Evolutionary conservation across 1,140 invertebrate genomes (phyloP).

Genomic region (Sycobia sp.): DNA sequence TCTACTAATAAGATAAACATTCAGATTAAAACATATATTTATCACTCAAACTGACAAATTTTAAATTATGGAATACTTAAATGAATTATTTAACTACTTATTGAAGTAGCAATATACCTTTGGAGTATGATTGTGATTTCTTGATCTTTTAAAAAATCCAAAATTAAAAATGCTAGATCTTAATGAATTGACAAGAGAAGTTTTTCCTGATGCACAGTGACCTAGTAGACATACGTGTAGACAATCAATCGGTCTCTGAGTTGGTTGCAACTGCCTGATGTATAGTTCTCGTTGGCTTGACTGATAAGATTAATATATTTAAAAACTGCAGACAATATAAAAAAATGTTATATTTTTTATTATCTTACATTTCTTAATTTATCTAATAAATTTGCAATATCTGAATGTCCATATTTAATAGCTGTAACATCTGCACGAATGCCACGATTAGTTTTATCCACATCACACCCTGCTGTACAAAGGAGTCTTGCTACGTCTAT

Average conservation of each 20-base stretch:
- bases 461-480: slow-evolving; percentile 74
- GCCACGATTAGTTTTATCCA: slow-evolving; percentile 72
- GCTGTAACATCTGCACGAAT: slow-evolving; percentile 83
- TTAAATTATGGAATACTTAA: not conserved
- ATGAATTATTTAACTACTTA: not conserved
- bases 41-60: no score
- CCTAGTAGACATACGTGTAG: slow-evolving; percentile 81
- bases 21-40: no score
- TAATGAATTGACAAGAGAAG: slow-evolving; percentile 73
- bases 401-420: slow-evolving; percentile 76
- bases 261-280: slow-evolving; percentile 74
- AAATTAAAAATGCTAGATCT: slow-evolving; percentile 71
- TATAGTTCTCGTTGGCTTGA: slow-evolving; percentile 66
- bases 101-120: slow-evolving; percentile 45
- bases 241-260: slow-evolving; percentile 67
- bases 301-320: slow-evolving; percentile 34
- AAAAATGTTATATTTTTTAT: not conserved
- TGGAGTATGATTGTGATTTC: slow-evolving; percentile 54
- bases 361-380: slow-evolving; percentile 70
- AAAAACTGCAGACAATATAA: slow-evolving; percentile 4
- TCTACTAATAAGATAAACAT: no score
- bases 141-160: slow-evolving; percentile 68
- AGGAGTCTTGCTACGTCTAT: slow-evolving; percentile 77
- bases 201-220: slow-evolving; percentile 79
- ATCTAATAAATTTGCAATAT: slow-evolving; percentile 76